Evolutionary conservation across 1,140 invertebrate genomes (phyloP).

Genomic region (Meloidogyne exigua): DNA sequence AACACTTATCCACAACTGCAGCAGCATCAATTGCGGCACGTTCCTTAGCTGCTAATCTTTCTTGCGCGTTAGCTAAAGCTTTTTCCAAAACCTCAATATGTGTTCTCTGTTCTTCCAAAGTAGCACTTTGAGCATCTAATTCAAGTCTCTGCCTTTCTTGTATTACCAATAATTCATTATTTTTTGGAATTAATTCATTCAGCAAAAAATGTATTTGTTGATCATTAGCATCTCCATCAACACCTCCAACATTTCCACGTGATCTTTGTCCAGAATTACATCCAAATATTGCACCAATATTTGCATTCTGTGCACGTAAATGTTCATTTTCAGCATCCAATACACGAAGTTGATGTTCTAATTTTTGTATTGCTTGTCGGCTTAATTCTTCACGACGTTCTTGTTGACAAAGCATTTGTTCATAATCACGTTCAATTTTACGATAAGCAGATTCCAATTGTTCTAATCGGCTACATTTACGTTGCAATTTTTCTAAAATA

Average conservation of each 20-base stretch:
- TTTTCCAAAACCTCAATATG: slow-evolving; percentile 89
- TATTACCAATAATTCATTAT: slow-evolving; percentile 81
- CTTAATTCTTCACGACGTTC: slow-evolving; percentile 82
- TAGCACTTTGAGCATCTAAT: slow-evolving; percentile 80
- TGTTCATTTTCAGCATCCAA: slow-evolving; percentile 67
- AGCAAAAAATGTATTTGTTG: slow-evolving; percentile 40
- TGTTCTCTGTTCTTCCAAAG: slow-evolving; percentile 82
- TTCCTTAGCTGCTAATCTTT: slow-evolving; percentile 82
- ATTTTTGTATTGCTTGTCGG: slow-evolving; percentile 74
- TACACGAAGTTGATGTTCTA: slow-evolving; percentile 79
- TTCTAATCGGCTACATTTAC: slow-evolving; percentile 25
- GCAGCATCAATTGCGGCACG: slow-evolving; percentile 44
- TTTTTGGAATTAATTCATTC: slow-evolving; percentile 40
- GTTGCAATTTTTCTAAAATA: slow-evolving; percentile 22
- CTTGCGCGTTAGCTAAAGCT: slow-evolving; percentile 84
- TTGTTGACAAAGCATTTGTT: slow-evolving; percentile 59
- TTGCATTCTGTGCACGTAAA: slow-evolving; percentile 56
- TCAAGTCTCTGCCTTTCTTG: slow-evolving; percentile 85
- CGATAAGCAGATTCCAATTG: slow-evolving; percentile 37
- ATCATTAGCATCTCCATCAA: slow-evolving; percentile 3
- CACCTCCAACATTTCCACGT: neutral
- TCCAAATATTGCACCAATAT: slow-evolving; percentile 33
- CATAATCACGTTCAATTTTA: slow-evolving; percentile 42
- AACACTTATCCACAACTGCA: slow-evolving; percentile 42
- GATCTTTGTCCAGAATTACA: neutral